phyloP scores from a whole-genome alignment of 2,888 invertebrate species.

The Lampropteryx suffumata region DNA sequence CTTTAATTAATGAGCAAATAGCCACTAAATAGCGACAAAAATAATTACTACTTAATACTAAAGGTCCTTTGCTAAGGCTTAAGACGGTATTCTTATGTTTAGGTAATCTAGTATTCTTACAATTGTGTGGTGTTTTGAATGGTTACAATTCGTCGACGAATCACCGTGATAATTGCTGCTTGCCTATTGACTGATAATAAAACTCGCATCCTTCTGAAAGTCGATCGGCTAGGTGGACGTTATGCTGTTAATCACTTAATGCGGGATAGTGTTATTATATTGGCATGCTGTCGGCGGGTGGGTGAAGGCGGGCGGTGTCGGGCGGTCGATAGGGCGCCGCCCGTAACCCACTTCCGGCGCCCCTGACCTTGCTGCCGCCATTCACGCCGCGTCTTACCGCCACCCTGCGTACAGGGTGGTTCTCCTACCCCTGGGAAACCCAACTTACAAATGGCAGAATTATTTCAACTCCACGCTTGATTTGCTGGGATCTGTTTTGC shows the following conservation, averaged over 20 bases:
- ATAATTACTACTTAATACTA: no score
- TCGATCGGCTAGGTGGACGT: not conserved
- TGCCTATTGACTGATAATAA: not conserved
- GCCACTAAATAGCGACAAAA: no score
- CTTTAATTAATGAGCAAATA: no score
- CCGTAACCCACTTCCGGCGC: conserved; percentile 82
- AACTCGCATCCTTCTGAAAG: not conserved
- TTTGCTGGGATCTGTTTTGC: conserved; percentile 42
- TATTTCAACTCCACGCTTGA: conserved; percentile 56
- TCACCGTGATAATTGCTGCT: not conserved
- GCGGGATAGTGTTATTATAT: conserved; percentile 26
- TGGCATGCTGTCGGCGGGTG: conserved; percentile 23
- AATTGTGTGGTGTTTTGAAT: not conserved
- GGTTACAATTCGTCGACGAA: no score
- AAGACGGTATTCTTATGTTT: no score
- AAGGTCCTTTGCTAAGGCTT: no score
- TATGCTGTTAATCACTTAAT: conserved; percentile 7
- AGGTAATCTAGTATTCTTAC: not conserved
- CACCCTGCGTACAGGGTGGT: conserved; percentile 31
- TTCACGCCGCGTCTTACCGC: conserved; percentile 71
- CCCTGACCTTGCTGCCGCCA: conserved; percentile 81
- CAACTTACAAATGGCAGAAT: conserved; percentile 58
- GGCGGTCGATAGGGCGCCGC: conserved; percentile 77
- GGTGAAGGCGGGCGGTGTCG: conserved; percentile 33
- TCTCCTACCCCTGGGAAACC: conserved; percentile 25